Evolutionary conservation across 2,797 vertebrate genomes (phyloP), one percentile per base, ranked within the genome.

Genomic region (Cyprinella venusta): DNA sequence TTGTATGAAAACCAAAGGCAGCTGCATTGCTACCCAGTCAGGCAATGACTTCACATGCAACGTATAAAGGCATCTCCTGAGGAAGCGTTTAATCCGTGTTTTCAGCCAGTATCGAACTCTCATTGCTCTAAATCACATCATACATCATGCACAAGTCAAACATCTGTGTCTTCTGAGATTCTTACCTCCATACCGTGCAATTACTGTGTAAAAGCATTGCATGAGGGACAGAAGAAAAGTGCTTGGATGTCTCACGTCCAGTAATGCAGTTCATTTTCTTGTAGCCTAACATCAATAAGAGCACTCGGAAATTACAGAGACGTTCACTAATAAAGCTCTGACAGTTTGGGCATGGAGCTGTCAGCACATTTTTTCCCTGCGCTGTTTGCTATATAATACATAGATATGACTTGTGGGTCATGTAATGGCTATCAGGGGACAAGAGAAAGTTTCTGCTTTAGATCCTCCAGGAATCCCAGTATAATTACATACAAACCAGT

Each of bases 101-200:
- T 21, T 36, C 24, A 48, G 24, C 4, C 24, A 26, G 10, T 21
- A 59, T 42, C 48, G 67, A 68, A 48, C 45, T 30, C 40, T 67
- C 38, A 33, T 7, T 4, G 70, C 36, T 76, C 36, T 61, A 76
- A 83, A 83, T 69, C 64, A 40, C 42, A 82, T 56, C 52, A 19
- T 80, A 75, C 70, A 82, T 78, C 84, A 74, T 86, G 50, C 59
- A 87, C 81, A 85, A 88, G 85, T 67, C 54, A 69, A 89, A 86
- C 85, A 80, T 65, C 82, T 82, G 48, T 82, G 40, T 61, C 56
- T 48, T 74, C 33, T 48, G 64, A 80, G 50, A 80, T 69, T 74
- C 48, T 56, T 36, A 50, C 54, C 38, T 52, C 63, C 21, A 77
- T 69, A 40, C 36, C 48, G 3, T 26, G 70, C 82, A 82, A 89